Conservation (phyloP, 2,888 invertebrate species). For the Ophion obscuratus region DNA sequence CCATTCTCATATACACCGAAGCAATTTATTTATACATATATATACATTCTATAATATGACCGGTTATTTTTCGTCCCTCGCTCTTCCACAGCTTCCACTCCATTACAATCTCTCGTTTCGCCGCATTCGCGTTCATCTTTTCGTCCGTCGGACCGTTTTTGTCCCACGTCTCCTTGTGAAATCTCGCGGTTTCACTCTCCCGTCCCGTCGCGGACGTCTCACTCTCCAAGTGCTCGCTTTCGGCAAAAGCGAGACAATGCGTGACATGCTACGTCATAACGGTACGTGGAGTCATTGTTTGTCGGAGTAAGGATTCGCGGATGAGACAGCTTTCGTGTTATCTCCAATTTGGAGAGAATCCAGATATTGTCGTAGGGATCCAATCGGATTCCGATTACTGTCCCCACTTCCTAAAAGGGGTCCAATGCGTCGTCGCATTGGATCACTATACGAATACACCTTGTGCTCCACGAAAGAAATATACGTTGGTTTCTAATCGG, state of each 20-base stretch:
- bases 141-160: conserved; percentile 62
- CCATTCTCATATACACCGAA: conserved; percentile 72
- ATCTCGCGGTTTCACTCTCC: conserved; percentile 36
- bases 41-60: conserved; percentile 71
- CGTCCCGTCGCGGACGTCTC: conserved; percentile 64
- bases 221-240: conserved; percentile 72
- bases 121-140: conserved; percentile 55
- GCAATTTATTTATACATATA: conserved; percentile 27
- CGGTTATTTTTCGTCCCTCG: conserved; percentile 79
- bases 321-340: too few relatives aligned
- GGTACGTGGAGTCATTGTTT: conserved; percentile 74
- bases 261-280: conserved; percentile 81
- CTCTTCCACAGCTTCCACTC: conserved; percentile 64
- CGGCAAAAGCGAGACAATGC: conserved; percentile 78
- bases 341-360: background rate
- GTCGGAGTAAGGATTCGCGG: background rate
- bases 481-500: too few relatives aligned
- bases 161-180: conserved; percentile 43
- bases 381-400: too few relatives aligned
- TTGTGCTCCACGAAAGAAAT: too few relatives aligned
- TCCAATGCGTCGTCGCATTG: too few relatives aligned
- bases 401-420: too few relatives aligned
- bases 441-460: too few relatives aligned
- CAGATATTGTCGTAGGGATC: too few relatives aligned
- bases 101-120: conserved; percentile 66